These are phyloP conservation scores for Rhyacophila brunnea DNA, from an alignment of 1,140 invertebrate species.

Conservation along the genomic window DNA sequence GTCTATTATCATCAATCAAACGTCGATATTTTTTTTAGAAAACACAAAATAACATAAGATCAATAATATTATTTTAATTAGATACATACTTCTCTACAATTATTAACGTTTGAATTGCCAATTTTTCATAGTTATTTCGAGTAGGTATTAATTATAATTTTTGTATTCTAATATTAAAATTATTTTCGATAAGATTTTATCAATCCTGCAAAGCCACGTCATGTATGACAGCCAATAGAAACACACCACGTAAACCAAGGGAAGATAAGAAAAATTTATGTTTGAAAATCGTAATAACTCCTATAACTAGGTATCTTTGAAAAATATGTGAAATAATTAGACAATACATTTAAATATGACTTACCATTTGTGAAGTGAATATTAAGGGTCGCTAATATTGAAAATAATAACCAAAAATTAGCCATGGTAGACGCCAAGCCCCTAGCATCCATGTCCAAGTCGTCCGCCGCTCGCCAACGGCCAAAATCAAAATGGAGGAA, in stretches of 20 bases:
- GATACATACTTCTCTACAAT: no score
- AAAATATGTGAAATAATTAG: background rate
- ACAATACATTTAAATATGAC: background rate
- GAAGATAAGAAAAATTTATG: background rate
- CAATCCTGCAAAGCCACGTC: conserved; percentile 24
- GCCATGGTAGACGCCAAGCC: conserved; percentile 23
- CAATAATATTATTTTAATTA: no score
- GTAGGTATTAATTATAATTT: no score
- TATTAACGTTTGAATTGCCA: no score
- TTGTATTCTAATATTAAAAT: no score
- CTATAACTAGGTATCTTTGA: background rate
- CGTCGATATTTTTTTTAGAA: no score
- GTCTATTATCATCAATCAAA: no score
- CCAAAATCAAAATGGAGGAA: no score
- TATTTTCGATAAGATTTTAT: no score
- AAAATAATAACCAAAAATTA: conserved; percentile 3
- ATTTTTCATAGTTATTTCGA: no score
- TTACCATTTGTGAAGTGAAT: conserved; percentile 16
- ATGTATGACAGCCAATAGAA: conserved; percentile 32
- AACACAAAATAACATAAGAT: no score
- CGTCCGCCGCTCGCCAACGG: no score
- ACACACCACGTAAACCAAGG: conserved; percentile 16
- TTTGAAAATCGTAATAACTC: conserved; percentile 16
- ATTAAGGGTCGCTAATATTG: conserved; percentile 11
- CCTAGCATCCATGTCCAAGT: conserved; percentile 15